Evolutionary conservation across 2,113 vertebrate species (phyloP).

Genomic region (Lynx canadensis): DNA sequence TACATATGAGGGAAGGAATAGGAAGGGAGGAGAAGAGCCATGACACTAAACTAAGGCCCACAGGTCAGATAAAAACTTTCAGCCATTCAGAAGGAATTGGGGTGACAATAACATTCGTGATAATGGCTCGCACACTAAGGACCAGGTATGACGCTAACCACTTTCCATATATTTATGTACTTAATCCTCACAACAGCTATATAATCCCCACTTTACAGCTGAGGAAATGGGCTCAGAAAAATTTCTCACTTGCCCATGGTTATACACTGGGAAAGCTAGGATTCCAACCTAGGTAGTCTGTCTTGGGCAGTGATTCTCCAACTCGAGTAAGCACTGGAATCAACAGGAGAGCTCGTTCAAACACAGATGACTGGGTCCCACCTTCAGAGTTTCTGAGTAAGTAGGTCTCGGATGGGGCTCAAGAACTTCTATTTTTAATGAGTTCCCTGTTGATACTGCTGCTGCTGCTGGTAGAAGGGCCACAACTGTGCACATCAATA

Average conservation of each 20-base stretch:
- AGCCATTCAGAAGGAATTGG: neutral
- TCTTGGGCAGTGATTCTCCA: neutral
- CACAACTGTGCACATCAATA: neutral
- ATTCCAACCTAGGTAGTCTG: neutral
- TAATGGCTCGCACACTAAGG: neutral
- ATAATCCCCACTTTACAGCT: constrained; percentile 5
- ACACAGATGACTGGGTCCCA: neutral
- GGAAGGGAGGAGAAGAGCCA: neutral
- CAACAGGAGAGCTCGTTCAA: neutral
- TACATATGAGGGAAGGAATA: neutral
- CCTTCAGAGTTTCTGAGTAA: neutral
- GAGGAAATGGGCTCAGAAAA: constrained; percentile 13
- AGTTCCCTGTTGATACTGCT: neutral
- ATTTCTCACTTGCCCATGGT: neutral
- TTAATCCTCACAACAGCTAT: constrained; percentile 18
- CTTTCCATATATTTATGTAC: neutral
- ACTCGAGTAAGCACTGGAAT: neutral
- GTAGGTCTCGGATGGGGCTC: neutral
- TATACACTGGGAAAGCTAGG: neutral
- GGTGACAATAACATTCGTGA: neutral
- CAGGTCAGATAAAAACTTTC: neutral
- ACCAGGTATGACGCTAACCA: neutral
- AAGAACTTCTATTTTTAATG: constrained; percentile 18
- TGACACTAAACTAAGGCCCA: neutral
- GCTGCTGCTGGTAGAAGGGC: neutral